Conservation (phyloP, 2,113 vertebrate species). For the Phylloscopus trochiloides region DNA sequence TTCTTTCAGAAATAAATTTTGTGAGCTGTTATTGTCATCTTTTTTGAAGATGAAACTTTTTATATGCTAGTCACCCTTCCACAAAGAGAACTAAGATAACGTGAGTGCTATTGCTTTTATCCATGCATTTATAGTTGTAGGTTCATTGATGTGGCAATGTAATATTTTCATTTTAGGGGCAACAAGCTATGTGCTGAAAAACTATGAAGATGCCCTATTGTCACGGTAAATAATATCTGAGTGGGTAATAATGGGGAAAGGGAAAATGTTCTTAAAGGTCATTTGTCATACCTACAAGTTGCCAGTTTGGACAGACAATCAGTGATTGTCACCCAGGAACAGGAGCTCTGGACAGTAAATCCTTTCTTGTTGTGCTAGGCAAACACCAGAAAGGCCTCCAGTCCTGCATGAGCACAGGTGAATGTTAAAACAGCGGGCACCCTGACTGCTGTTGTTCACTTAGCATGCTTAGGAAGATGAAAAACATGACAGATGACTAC, state of each 20-base stretch:
- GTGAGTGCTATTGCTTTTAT: background rate
- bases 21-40: background rate
- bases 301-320: background rate
- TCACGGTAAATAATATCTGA: background rate
- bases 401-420: background rate
- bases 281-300: background rate
- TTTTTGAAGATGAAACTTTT: background rate
- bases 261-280: background rate
- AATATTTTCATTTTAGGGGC: background rate
- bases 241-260: background rate
- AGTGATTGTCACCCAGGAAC: background rate
- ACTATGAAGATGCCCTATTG: background rate
- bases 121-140: background rate
- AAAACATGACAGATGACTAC: background rate
- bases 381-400: background rate
- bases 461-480: background rate
- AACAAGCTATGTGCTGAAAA: background rate
- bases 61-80: background rate
- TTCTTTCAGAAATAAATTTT: background rate
- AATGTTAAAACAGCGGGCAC: background rate
- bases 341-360: background rate
- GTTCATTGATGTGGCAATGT: background rate
- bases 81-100: background rate
- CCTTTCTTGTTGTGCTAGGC: background rate
- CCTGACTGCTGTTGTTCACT: background rate